Evolutionary conservation across 64 coral and sea anemone species (phyloP).

Genomic region (Montipora foliosa): DNA sequence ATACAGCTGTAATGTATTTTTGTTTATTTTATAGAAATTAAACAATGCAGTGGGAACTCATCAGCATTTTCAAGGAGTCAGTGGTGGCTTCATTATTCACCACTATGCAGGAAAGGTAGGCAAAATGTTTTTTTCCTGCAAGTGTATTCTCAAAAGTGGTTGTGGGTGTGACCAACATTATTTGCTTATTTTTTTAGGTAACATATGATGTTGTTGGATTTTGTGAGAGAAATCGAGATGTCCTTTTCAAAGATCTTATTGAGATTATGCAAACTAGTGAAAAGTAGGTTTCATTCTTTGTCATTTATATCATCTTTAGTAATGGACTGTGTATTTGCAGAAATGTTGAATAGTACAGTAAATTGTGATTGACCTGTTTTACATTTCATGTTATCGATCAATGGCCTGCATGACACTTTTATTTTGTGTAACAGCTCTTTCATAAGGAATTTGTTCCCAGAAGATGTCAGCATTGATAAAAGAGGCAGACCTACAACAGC

Average conservation of each 20-base stretch:
- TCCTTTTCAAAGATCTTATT: constrained; percentile 97
- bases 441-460: constrained; percentile 84
- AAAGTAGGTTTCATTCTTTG: constrained; percentile 60
- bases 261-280: constrained; percentile 98
- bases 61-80: constrained; percentile 91
- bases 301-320: background rate
- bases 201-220: constrained; percentile 92
- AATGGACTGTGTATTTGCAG: background rate
- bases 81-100: constrained; percentile 91
- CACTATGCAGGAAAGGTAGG: constrained; percentile 99
- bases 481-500: constrained; percentile 95
- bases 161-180: no score
- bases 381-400: background rate
- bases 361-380: background rate
- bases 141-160: background rate
- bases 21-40: constrained; percentile 81
- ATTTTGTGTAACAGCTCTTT: constrained; percentile 70
- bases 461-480: constrained; percentile 81
- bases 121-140: background rate
- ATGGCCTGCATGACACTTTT: no score
- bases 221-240: constrained; percentile 99
- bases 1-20: background rate
- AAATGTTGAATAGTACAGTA: background rate
- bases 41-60: constrained; percentile 87
- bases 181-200: constrained; percentile 58